These are phyloP conservation scores for Phymatocera aterrima DNA, from an alignment of 2,888 invertebrate species.

Conservation along the genomic window DNA sequence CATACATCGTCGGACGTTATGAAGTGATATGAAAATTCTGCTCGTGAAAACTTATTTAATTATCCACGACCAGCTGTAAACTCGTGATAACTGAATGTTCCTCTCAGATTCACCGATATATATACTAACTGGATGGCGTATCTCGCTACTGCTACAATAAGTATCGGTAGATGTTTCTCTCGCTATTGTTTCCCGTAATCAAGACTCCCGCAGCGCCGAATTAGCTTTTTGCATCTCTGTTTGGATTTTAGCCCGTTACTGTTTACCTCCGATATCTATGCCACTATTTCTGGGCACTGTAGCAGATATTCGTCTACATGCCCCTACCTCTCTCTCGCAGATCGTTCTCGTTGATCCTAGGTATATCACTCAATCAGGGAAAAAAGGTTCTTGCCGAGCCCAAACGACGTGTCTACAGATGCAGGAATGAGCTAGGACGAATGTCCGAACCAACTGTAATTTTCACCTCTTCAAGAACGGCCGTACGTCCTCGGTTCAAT, in stretches of 20 bases:
- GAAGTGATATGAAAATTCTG: not conserved
- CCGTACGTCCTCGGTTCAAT: not conserved
- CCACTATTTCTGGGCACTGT: not conserved
- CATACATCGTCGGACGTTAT: not conserved
- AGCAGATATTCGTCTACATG: not conserved
- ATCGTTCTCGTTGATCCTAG: not conserved
- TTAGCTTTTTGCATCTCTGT: not conserved
- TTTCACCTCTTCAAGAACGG: not conserved
- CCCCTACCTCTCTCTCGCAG: not conserved
- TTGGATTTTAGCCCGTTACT: not conserved
- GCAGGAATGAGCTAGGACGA: too few relatives aligned
- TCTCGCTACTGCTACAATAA: too few relatives aligned
- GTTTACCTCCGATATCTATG: not conserved
- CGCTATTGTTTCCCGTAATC: not conserved
- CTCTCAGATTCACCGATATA: conserved; percentile 3
- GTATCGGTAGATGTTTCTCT: not conserved
- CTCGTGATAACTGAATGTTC: not conserved
- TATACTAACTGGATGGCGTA: not conserved
- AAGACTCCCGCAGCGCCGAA: not conserved
- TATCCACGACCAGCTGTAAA: not conserved
- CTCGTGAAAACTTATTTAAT: not conserved
- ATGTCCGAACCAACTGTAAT: too few relatives aligned
- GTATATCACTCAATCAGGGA: too few relatives aligned
- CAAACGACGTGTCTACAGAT: too few relatives aligned
- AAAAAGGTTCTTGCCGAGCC: too few relatives aligned